Evolutionary conservation across 2,797 vertebrate species (phyloP).

Genomic region (Sebastiscus albofasciatus): DNA sequence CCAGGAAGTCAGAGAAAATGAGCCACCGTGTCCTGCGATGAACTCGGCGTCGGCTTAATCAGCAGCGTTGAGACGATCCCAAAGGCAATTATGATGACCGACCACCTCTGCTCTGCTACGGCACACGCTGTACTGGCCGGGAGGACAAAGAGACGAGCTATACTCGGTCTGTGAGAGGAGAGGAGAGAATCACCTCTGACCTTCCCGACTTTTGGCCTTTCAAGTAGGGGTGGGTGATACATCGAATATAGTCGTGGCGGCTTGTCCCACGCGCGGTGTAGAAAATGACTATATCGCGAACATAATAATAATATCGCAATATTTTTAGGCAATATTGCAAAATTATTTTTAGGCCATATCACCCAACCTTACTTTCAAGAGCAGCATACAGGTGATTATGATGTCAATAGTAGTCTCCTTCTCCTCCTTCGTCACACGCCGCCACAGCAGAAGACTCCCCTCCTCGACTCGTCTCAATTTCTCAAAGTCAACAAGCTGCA

Average conservation of each 20-base stretch:
- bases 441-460: not conserved
- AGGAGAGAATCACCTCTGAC: not conserved
- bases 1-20: not conserved
- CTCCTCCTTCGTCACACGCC: not conserved
- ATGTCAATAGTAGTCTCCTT: not conserved
- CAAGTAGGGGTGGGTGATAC: not conserved
- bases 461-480: not conserved
- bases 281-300: no score
- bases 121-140: not conserved
- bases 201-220: not conserved
- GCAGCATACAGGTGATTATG: not conserved
- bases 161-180: not conserved
- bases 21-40: not conserved
- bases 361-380: no score
- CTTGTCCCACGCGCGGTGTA: no score
- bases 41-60: not conserved
- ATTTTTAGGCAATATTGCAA: no score
- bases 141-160: not conserved
- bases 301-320: no score
- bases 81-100: not conserved
- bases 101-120: not conserved
- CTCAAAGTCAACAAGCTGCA: constrained; percentile 24
- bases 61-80: constrained; percentile 4
- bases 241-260: no score
- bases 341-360: no score